Evolutionary conservation across 2,888 invertebrate species (phyloP).

Genomic region (Zootermopsis nevadensis): DNA sequence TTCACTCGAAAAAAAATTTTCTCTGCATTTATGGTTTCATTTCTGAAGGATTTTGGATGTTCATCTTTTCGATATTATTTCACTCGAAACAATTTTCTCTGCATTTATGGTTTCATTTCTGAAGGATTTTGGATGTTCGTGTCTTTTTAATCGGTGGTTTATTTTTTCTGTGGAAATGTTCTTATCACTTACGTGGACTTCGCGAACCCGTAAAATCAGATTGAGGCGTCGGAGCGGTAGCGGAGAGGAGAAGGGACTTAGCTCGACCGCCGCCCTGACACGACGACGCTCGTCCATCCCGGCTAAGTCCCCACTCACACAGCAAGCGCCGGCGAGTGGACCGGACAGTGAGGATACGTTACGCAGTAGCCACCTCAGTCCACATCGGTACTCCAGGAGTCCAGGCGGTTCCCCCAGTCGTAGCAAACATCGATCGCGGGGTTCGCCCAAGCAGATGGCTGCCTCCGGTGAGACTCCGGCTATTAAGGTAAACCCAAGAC

Average conservation of each 20-base stretch:
- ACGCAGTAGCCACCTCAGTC: slow-evolving; percentile 51
- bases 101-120: no score
- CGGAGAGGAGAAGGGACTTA: slow-evolving; percentile 48
- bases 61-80: no score
- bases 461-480: background rate
- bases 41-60: no score
- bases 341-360: slow-evolving; percentile 32
- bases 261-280: slow-evolving; percentile 38
- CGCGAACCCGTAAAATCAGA: slow-evolving; percentile 33
- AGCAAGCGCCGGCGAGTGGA: background rate
- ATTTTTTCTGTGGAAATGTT: no score
- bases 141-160: no score
- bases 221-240: slow-evolving; percentile 50
- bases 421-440: slow-evolving; percentile 59
- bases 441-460: slow-evolving; percentile 45
- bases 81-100: no score
- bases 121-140: no score
- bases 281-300: slow-evolving; percentile 52
- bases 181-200: no score
- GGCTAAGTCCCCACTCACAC: slow-evolving; percentile 46
- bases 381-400: slow-evolving; percentile 58
- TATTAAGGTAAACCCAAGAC: background rate
- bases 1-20: no score
- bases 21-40: no score
- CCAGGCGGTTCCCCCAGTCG: slow-evolving; percentile 69